Evolutionary conservation across 64 coral and sea anemone genomes (phyloP).

Genomic region (Catalaphyllia jardinei): DNA sequence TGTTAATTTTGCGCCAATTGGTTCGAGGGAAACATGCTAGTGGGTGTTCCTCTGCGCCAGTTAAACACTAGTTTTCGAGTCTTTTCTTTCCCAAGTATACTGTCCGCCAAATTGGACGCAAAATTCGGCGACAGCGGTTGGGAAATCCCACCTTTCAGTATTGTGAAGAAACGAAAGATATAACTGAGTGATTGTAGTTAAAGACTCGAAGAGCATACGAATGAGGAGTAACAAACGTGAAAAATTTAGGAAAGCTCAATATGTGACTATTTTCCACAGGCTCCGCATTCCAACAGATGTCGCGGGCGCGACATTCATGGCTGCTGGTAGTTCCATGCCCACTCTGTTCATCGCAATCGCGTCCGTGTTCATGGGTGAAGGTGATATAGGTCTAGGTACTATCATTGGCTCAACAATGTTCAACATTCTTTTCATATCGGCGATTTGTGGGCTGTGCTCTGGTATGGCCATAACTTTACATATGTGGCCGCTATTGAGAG

Average conservation of each 20-base stretch:
- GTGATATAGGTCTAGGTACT: conserved; percentile 97
- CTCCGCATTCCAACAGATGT: conserved; percentile 96
- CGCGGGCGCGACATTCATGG: conserved; percentile 99
- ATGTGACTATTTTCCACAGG: conserved; percentile 17
- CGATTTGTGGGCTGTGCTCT: conserved; percentile 81
- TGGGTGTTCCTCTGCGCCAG: no score
- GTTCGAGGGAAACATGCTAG: no score
- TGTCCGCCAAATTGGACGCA: no score
- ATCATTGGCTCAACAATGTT: conserved; percentile 99
- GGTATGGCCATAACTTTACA: conserved; percentile 76
- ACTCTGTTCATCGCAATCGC: conserved; percentile 95
- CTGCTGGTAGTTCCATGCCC: conserved; percentile 98
- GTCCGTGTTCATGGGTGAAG: conserved; percentile 97
- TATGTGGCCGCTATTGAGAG: conserved; percentile 82
- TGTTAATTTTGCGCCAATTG: no score
- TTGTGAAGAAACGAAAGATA: no score
- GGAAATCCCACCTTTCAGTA: no score
- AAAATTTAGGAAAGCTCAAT: neutral
- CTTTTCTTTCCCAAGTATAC: neutral
- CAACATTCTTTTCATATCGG: conserved; percentile 97
- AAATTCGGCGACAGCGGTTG: no score
- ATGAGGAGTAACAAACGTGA: neutral
- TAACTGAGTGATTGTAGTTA: no score
- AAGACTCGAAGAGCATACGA: no score
- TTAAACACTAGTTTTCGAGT: no score